Evolutionary conservation across 2,113 vertebrate genomes (phyloP), one percentile per base, ranked within the genome.

Genomic region (rabbit (Oryctolagus cuniculus)): DNA sequence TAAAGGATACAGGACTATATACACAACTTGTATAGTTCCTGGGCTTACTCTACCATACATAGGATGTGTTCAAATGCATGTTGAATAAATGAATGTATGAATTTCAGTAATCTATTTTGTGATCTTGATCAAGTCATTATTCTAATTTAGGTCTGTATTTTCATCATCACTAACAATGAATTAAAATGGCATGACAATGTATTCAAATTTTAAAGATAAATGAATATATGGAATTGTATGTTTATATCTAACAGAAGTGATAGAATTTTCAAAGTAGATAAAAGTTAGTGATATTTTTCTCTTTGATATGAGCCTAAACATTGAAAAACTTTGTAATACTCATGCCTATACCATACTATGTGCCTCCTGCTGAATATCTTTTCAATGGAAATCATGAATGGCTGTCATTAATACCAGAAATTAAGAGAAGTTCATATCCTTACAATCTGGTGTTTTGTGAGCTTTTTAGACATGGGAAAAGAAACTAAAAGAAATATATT

Each of bases 201-300:
- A 79, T 93, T 96, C 7, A 4, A 84, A 61, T 92, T 93, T 93
- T 69, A 85, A 89, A 91, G 24, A n/a, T 83, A 11, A 27, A 38
- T 61, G 34, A 89, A 78, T 61, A 66, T 88, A 49, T 93, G 55
- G 13, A 90, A 67, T 87, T 84, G 29, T 24, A 38, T 69, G 17
- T 78, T 89, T 16, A 58, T 72, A 82, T 44, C 31, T 2, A 93
- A 63, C 58, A 85, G 90, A 80, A 74, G 31, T n/a, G 44, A 44
- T 44, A 90, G 49, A 84, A 36, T 80, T 91, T 89, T 93, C 55
- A 90, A 92, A 91, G 64, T 87, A 72, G 11, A 3, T 29, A 25
- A 44, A 17, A 69, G 12, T 22, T 12, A 58, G 55, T 64, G 49
- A 66, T 74, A 84, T 4, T 21, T 84, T 91, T 38, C 53, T 58